phyloP scores from a whole-genome alignment of 2,888 invertebrate species.

The Nasonia oneida region DNA sequence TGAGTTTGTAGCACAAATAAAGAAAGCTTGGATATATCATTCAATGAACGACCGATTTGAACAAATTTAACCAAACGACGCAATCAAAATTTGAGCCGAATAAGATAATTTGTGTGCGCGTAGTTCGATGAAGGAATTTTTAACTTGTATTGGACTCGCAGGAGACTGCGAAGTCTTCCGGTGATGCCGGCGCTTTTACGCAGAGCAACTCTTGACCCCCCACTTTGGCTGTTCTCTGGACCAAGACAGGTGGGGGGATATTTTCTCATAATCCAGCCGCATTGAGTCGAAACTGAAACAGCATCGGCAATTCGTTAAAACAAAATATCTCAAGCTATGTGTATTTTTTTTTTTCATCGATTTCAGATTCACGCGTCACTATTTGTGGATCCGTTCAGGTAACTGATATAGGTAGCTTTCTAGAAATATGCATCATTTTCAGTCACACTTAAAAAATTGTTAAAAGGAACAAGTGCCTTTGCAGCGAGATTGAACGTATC shows the following conservation, averaged over 20 bases:
- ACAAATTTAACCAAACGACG: constrained; percentile 17
- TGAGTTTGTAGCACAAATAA: constrained; percentile 12
- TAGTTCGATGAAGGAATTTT: constrained; percentile 8
- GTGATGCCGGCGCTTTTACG: constrained; percentile 71
- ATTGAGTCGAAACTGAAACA: not conserved
- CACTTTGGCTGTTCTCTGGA: constrained; percentile 16
- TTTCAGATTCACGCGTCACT: not conserved
- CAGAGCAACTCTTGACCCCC: constrained; percentile 44
- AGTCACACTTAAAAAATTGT: no score
- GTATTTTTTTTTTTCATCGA: not conserved
- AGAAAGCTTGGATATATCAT: constrained; percentile 14
- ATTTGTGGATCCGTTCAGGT: not conserved
- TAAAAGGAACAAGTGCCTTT: no score
- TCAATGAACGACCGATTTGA: not conserved
- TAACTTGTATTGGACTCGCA: constrained; percentile 6
- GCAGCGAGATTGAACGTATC: no score
- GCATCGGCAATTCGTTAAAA: constrained; percentile 20
- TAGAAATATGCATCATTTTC: not conserved
- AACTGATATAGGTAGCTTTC: not conserved
- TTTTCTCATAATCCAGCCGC: constrained; percentile 13
- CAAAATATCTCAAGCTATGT: constrained; percentile 10
- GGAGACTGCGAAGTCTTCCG: constrained; percentile 69
- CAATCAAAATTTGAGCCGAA: not conserved
- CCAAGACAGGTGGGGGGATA: constrained; percentile 24
- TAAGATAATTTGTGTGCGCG: not conserved